Evolutionary conservation across 2,797 vertebrate species (phyloP).

Genomic region (Crocodylus rhombifer): DNA sequence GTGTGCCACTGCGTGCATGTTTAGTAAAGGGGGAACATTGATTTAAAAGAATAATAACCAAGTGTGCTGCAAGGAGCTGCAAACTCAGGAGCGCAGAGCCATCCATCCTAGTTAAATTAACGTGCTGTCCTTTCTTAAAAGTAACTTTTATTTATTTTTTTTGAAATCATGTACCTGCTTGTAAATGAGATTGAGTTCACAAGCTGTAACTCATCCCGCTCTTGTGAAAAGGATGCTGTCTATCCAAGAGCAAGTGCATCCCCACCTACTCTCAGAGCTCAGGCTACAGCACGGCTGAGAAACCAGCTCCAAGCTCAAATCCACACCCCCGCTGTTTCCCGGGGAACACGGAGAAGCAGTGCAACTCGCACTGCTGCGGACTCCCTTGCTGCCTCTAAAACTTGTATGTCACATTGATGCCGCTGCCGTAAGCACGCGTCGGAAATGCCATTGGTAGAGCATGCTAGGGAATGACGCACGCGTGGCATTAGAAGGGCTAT

Average conservation of each 20-base stretch:
- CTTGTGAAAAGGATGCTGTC: fast-evolving
- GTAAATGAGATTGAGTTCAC: neutral
- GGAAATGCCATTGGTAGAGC: fast-evolving
- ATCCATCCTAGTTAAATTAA: neutral
- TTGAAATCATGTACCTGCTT: neutral
- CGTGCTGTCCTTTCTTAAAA: neutral
- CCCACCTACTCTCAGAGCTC: neutral
- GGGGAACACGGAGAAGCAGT: neutral
- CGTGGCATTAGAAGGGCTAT: fast-evolving
- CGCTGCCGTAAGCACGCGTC: fast-evolving
- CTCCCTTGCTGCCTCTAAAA: neutral
- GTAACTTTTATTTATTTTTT: neutral
- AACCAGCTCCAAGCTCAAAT: neutral
- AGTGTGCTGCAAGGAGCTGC: neutral
- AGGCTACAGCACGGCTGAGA: neutral
- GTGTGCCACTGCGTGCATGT: neutral
- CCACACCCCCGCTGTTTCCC: fast-evolving
- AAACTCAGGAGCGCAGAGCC: neutral
- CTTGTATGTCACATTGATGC: neutral
- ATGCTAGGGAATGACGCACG: fast-evolving
- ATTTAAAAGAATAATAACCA: neutral
- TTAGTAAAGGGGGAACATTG: neutral
- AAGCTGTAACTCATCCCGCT: neutral
- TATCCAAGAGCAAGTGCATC: fast-evolving
- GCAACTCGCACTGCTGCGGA: neutral